Evolutionary conservation across 1,140 invertebrate genomes (phyloP), one percentile per base, ranked within the genome.

Genomic region (Pteromalus puparum): DNA sequence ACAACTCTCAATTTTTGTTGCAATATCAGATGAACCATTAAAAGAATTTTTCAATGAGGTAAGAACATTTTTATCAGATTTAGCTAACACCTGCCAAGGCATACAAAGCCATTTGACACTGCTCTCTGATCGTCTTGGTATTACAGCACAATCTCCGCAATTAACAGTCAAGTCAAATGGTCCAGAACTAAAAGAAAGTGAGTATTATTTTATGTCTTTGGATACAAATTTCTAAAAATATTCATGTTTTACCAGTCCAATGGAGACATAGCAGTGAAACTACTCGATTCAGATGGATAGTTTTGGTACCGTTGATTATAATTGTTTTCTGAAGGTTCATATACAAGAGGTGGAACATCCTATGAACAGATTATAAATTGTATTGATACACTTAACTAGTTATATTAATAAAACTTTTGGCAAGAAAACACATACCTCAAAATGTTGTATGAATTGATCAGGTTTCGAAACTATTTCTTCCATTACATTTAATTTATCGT

Each of bases 1-100:
- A 89, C 94, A 95, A 2, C 88, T 94, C 88, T 90, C 93, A 87
- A 92, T 91, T 88, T 87, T 93, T 88, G 84, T 92, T 94, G 86
- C 93, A 89, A 73, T 92, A 81, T 86, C 93, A 73, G 81, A 87
- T 2, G 68, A 89, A 13, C 90, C 90, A 72, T 87, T 91, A 3
- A 95, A 88, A 24, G 94, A 93, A 88, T 95, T 94, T 88, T 95
- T 94, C 10, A 95, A 92, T 30, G 94, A 89, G 7, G 92, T 87
- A 72, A 95, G 88, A 12, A 95, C 94, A 83, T 94, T 93, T 78
- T 90, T 89, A 86, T 95, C 95, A 13, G 94, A 94, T 26, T 91
- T 87, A 75, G 93, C 93, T 28, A 95, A 88, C 2, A 94, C 90
- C 78, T 94, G 93, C 94, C 94, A 95, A 21, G 94, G 95, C 88